These are phyloP conservation scores for Nansenia antarctica DNA, from an alignment of 2,113 vertebrate species.

Conservation along the genomic window DNA sequence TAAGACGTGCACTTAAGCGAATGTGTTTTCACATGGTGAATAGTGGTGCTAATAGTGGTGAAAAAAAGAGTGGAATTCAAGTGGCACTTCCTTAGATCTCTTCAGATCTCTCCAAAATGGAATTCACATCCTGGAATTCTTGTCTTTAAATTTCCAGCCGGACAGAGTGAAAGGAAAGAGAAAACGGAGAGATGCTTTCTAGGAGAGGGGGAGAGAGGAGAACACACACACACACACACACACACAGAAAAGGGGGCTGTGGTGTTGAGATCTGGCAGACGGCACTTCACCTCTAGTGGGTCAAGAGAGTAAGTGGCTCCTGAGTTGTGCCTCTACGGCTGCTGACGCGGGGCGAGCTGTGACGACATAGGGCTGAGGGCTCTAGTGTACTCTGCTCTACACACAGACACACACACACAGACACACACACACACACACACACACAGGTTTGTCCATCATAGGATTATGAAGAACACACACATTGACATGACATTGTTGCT, in stretches of 20 bases:
- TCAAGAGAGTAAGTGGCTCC: constrained; percentile 62
- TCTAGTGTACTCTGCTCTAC: too few species aligned
- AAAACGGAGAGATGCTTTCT: background rate
- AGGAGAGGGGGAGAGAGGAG: background rate
- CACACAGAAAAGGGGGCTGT: background rate
- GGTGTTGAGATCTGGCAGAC: background rate
- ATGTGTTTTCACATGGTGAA: background rate
- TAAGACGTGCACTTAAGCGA: background rate
- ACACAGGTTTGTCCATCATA: too few species aligned
- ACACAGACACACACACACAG: too few species aligned
- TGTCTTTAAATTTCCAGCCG: background rate
- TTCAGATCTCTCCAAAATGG: background rate
- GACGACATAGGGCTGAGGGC: background rate
- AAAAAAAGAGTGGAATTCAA: background rate
- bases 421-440: too few species aligned
- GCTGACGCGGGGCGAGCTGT: background rate
- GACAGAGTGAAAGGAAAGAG: background rate
- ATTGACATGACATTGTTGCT: too few species aligned
- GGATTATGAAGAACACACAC: too few species aligned
- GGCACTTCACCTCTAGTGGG: too few species aligned
- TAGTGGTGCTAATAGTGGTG: background rate
- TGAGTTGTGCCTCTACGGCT: too few species aligned
- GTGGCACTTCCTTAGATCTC: background rate
- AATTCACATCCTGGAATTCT: background rate
- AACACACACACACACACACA: background rate